phyloP scores from a whole-genome alignment of 2,797 vertebrate species.

The Gymnodraco acuticeps region DNA sequence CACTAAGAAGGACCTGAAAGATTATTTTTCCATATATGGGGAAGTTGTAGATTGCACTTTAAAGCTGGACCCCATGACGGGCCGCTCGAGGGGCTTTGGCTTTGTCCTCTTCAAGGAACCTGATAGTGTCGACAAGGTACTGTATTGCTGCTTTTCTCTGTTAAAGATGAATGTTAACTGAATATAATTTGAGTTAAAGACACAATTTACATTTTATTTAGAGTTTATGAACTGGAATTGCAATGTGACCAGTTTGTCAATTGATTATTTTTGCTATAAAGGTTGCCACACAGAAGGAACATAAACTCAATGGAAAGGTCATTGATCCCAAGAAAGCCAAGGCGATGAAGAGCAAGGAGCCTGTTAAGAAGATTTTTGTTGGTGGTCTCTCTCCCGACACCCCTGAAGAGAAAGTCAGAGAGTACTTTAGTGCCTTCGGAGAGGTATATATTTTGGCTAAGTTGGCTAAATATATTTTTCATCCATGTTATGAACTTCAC shows the following conservation, averaged over 20 bases:
- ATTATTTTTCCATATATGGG: slow-evolving; percentile 97
- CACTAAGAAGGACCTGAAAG: slow-evolving; percentile 98
- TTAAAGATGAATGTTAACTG: too few relatives aligned
- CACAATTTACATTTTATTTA: too few relatives aligned
- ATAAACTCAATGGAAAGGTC: slow-evolving; percentile 98
- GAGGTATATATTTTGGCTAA: slow-evolving; percentile 85
- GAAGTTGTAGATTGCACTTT: slow-evolving; percentile 98
- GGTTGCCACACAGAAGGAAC: slow-evolving; percentile 97
- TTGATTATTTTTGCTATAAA: slow-evolving; percentile 53
- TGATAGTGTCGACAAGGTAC: slow-evolving; percentile 94
- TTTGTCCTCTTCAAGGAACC: slow-evolving; percentile 98
- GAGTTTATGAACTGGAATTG: background rate
- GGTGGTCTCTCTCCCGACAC: slow-evolving; percentile 98
- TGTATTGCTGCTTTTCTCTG: background rate
- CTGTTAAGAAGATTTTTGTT: slow-evolving; percentile 98
- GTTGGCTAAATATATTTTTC: too few relatives aligned
- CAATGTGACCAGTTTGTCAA: background rate
- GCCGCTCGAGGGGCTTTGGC: slow-evolving; percentile 96
- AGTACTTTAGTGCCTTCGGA: slow-evolving; percentile 96
- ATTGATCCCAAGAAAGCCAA: slow-evolving; percentile 99
- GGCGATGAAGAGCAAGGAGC: slow-evolving; percentile 99
- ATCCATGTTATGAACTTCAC: background rate
- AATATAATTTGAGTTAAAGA: background rate
- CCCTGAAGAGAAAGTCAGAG: slow-evolving; percentile 97
- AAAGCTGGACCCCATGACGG: slow-evolving; percentile 98